Percentiles rank a stretch among this genome's conserved stretches.
Evolutionary conservation across 1,140 invertebrate genomes (phyloP).

Genomic region (Diabrotica virgifera): DNA sequence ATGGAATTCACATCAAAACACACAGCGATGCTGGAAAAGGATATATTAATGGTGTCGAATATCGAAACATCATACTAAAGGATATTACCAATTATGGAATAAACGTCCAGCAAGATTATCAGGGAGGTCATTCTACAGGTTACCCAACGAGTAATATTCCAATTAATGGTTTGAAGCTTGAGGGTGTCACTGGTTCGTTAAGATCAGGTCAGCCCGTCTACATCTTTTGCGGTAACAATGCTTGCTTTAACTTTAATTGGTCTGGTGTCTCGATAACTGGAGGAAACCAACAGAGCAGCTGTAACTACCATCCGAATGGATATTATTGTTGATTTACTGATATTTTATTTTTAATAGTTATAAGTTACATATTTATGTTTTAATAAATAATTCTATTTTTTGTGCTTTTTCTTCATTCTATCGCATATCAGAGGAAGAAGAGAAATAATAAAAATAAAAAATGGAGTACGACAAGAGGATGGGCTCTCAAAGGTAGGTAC

Average conservation of each 20-base stretch:
- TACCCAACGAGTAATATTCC: conserved; percentile 23
- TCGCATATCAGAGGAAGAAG: too few species aligned
- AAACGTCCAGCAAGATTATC: conserved; percentile 25
- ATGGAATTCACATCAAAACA: conserved; percentile 29
- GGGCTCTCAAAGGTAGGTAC: too few species aligned
- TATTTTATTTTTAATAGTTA: too few species aligned
- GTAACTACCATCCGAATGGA: conserved; percentile 15
- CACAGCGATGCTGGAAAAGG: conserved; percentile 22
- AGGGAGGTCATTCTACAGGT: conserved; percentile 17
- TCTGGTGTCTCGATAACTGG: conserved; percentile 12
- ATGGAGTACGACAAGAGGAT: too few species aligned
- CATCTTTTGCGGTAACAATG: conserved; percentile 17
- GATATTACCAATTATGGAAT: conserved; percentile 23
- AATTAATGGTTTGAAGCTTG: conserved; percentile 19
- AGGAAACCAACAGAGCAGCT: conserved; percentile 9
- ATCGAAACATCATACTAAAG: conserved; percentile 23
- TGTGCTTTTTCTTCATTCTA: too few species aligned
- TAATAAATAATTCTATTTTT: too few species aligned
- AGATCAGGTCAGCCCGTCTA: conserved; percentile 16
- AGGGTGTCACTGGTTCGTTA: conserved; percentile 16
- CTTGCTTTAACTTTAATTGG: conserved; percentile 23
- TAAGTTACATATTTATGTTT: too few species aligned
- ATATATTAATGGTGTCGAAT: conserved; percentile 21
- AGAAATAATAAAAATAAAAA: too few species aligned
- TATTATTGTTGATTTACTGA: conserved; percentile 12